Base-by-base conservation (phyloP, 1,140 invertebrate species). In the Rhyacophila brunnea region DNA sequence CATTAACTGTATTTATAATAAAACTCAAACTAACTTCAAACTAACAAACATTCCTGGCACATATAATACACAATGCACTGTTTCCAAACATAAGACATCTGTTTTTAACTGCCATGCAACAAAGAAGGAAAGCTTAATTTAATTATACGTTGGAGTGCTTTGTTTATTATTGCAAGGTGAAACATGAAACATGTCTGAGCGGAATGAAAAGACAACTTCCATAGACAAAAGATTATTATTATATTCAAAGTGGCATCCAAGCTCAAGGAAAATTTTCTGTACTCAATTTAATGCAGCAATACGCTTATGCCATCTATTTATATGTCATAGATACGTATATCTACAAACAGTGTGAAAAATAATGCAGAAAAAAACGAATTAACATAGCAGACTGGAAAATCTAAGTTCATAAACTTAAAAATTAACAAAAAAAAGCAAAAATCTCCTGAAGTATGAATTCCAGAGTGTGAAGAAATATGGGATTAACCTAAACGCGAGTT, bases 141-240 rank as follows among this genome's bases (percentile, higher is more conserved):
- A 56, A 47, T 46, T 56, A 56, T 36, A 47, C 44, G 54, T 47
- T 32, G 32, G 54, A 56, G 44, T 36, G 44, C 40, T 56, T 56
- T 36, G 54, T 44, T 46, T 56, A 56, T 56, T 44, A 44, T 56
- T 38, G 45, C 13, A 56, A 56, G 43, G 53, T 56, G 53, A 56
- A 46, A 54, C 51, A 44, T 45, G 40, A 55, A 55, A 56, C 52
- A 55, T 36, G 54, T 56, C 44, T 44, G 28, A 20, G 18, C 20
- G 9, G 14, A 54, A 54, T 48, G 54, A 56, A 56, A 45, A 56
- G 54, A 47, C 44, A 35, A 38, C 23, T 44, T 56, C 23, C 45
- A 48, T 55, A 19, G 19, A 47, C 28, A 56, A 56, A 56, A 56
- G 38, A 40, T 13, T 40, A 40, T 45, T 28, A 48, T 13, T 48